Percentiles rank a stretch among this genome's conserved stretches.
These are phyloP conservation scores for Ptyas mucosa DNA, from an alignment of 2,113 vertebrate genomes.

Conservation along the genomic window DNA sequence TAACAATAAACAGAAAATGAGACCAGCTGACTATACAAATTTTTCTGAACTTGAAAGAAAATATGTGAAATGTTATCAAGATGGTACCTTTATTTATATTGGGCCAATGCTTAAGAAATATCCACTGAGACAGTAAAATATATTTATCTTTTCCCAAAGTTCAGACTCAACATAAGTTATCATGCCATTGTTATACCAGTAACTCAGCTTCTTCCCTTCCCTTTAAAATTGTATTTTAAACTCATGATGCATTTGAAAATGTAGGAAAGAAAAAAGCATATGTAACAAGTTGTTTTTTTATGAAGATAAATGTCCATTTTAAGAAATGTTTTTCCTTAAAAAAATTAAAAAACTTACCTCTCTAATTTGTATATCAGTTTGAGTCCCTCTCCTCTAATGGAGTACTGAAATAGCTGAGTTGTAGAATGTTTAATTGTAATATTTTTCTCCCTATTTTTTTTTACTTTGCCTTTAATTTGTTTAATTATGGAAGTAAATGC, in stretches of 20 bases:
- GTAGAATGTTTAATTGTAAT: neutral
- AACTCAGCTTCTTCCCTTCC: neutral
- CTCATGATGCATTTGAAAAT: neutral
- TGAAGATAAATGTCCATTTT: neutral
- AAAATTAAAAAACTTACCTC: neutral
- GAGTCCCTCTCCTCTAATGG: slow-evolving; percentile 15
- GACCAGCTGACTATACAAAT: neutral
- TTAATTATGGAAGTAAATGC: slow-evolving; percentile 14
- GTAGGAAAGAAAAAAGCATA: neutral
- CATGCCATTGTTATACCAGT: neutral
- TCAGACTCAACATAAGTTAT: neutral
- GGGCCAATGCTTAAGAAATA: neutral
- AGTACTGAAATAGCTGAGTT: slow-evolving; percentile 17
- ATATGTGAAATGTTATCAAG: neutral
- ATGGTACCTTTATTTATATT: neutral
- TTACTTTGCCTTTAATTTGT: neutral
- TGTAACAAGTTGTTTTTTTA: neutral
- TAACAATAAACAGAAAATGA: neutral
- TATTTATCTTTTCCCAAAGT: neutral
- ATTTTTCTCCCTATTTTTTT: neutral
- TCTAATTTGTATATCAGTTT: neutral
- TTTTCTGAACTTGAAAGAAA: neutral
- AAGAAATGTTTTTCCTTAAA: neutral
- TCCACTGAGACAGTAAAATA: neutral
- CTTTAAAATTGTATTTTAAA: neutral